Base-by-base conservation (phyloP, 2,797 vertebrate species). In the Astyanax mexicanus region DNA sequence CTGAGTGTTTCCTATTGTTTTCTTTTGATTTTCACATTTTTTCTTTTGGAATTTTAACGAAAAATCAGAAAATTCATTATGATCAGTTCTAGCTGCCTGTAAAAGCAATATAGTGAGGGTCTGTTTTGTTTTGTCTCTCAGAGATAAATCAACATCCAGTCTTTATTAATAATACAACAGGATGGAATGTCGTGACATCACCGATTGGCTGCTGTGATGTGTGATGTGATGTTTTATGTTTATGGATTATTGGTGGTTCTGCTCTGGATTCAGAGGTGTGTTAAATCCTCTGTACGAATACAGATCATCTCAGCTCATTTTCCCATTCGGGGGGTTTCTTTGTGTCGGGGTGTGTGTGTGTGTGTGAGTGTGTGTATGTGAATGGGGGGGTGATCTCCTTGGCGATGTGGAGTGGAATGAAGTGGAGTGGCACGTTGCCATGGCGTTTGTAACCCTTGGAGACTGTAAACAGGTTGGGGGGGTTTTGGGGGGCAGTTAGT, bases 361-460 rank as follows among this genome's bases (percentile, higher is more conserved):
- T 66, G 35, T 80, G 38, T 79, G 58, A 64, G 44, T 62, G 12
- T 42, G 17, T 64, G 19, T 72, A 58, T 81, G 69, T 2, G 60
- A 60, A 84, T 86, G 88, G 84, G 89, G 86, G 84, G 77, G 52
- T 60, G 32, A 91, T 94, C 81, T 87, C 93, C 92, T 86, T 91
- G 91, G 93, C 83, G 87, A 95, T 90, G 61, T 77, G 84, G 84
- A 72, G 80, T 85, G 86, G 85, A 91, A 92, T 91, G 87, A 89
- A 84, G 75, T 90, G 78, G 86, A 93, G 91, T 90, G 89, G 85
- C 69, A 57, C 83, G 91, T 92, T 91, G 82, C 88, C 85, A 91
- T 91, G 89, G 89, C n/a, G 45, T 82, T 83, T 52, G 93, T 96
- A 90, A 86, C 94, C 88, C 86, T 9, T 88, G 92, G 93, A 77